Evolutionary conservation across 2,797 vertebrate genomes (phyloP).

Genomic region (Rhinatrema bivittatum): DNA sequence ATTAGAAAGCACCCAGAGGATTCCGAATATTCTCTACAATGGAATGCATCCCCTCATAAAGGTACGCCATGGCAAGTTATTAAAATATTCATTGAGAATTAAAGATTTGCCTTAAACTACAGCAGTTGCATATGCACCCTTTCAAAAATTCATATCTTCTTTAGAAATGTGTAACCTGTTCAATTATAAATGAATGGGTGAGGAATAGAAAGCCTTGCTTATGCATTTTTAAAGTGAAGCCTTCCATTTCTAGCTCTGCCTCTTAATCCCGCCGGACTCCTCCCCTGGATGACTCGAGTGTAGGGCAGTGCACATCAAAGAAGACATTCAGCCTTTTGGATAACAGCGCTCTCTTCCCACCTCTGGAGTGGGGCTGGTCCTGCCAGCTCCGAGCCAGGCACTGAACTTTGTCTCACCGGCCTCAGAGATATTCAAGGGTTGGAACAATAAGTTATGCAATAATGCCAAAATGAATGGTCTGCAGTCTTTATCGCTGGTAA

Average conservation of each 20-base stretch:
- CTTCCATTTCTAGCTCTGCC: slow-evolving; percentile 36
- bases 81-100: slow-evolving; percentile 25
- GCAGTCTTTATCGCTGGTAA: no score
- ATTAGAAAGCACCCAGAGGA: slow-evolving; percentile 2
- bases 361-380: no score
- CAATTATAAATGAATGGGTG: slow-evolving; percentile 46
- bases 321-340: no score
- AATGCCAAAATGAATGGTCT: no score
- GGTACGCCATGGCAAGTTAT: slow-evolving; percentile 10
- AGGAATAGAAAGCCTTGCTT: slow-evolving; percentile 29
- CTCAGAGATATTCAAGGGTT: no score
- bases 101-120: slow-evolving; percentile 44
- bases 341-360: no score
- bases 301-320: no score
- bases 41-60: neutral
- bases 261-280: slow-evolving; percentile 23
- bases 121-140: slow-evolving; percentile 18
- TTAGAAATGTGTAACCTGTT: slow-evolving; percentile 29
- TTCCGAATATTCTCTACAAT: neutral
- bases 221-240: slow-evolving; percentile 48
- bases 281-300: slow-evolving; percentile 6
- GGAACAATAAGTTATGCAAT: no score
- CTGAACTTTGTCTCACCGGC: no score
- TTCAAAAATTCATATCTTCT: slow-evolving; percentile 37
- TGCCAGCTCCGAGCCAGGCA: no score